Base-by-base conservation (phyloP, 2,797 vertebrate genomes). In the Cephalopachus bancanus region DNA sequence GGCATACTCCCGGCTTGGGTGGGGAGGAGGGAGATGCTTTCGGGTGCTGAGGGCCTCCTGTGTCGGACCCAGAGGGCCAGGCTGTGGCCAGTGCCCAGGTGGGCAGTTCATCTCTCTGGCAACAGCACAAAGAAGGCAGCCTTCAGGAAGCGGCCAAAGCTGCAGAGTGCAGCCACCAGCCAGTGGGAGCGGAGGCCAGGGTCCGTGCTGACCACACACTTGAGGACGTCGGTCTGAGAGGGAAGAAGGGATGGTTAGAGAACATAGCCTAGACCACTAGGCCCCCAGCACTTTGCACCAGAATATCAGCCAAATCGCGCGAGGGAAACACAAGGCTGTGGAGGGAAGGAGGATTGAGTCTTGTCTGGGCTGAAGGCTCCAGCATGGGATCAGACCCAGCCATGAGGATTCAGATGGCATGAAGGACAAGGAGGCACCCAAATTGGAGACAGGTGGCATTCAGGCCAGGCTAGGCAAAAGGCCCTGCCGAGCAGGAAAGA, bases 111-210 rank as follows among this genome's bases (percentile, higher is more conserved):
- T 98, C 99, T 99, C 98, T 99, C 99, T 1, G 99, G 99, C 94
- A 99, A 98, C 94, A 99, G 98, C 97, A 99, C 98, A 12, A 99
- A 99, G 98, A 99, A 99, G 16, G 99, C 96, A 1, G 99, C 98
- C 98, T 99, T 99, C 97, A 99, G 97, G 98, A 99, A 99, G 98
- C 99, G 99, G 65, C 99, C 99, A 17, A 99, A 99, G 78, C 99
- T 98, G 94, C 98, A 99, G 94, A 99, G 97, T 0, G 99, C 98
- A 0, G 99, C 99, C 96, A 99, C 98, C 0, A 99, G 98, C 99
- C 99, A 99, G 97, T 99, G 99, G 75, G 99, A 99, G 76, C 97
- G 98, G 83, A 99, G 99, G 97, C 98, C 99, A 84, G 99, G 98
- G 83, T 99, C 99, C 0, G 99, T 99, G 97, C 99, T 99, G 97